phyloP scores from a whole-genome alignment of 2,113 vertebrate species.

The Hippocampus guttulatus region DNA sequence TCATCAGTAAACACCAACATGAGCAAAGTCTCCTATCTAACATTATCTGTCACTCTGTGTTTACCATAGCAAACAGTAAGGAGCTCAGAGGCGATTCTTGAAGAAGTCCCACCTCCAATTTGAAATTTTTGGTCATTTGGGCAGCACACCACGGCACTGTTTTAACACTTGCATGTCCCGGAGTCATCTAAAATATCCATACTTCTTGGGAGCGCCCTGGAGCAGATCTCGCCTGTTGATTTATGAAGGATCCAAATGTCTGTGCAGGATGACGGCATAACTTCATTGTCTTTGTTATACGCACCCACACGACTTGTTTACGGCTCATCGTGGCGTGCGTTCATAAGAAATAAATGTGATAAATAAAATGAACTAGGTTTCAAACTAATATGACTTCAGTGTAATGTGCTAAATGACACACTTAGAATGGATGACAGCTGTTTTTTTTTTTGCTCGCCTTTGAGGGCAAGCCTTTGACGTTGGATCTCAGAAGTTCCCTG shows the following conservation, averaged over 20 bases:
- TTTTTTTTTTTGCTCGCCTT: too few relatives aligned
- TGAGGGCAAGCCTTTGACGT: too few relatives aligned
- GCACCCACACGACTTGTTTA: neutral
- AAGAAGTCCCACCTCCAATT: neutral
- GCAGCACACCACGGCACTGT: neutral
- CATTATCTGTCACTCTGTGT: neutral
- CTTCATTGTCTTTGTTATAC: neutral
- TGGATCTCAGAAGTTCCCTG: too few relatives aligned
- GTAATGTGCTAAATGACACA: too few relatives aligned
- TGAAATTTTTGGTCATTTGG: neutral
- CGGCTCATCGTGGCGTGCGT: neutral
- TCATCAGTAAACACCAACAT: neutral
- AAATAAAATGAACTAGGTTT: too few relatives aligned
- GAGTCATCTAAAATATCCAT: neutral
- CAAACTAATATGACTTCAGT: too few relatives aligned
- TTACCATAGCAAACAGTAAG: neutral
- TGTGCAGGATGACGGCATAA: neutral
- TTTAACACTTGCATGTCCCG: neutral
- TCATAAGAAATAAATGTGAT: neutral
- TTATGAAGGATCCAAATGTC: neutral
- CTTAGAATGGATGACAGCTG: too few relatives aligned
- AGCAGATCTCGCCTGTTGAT: neutral
- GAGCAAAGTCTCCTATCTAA: neutral
- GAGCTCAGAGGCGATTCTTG: neutral
- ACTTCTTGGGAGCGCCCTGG: neutral